Base-by-base conservation (phyloP, 1,140 invertebrate species). In the Bathynomus jamesi region DNA sequence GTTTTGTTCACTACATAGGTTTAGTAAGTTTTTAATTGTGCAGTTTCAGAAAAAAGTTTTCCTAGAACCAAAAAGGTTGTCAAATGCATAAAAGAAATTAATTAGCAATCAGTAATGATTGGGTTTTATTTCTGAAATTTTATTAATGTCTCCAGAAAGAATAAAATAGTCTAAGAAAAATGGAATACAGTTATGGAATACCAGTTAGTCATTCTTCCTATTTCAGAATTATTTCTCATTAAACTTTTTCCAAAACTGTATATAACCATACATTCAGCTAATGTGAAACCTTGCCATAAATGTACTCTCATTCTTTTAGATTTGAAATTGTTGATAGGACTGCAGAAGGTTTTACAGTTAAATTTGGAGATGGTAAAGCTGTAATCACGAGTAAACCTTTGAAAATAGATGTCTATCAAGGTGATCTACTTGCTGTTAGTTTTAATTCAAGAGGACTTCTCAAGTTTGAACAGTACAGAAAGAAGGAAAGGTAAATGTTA, bases 381-480 rank as follows among this genome's bases (percentile, higher is more conserved):
- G 83, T 91, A 5, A 80, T 98, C 0, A 85, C 85, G 46, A 84
- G 87, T 0, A 87, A 86, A 78, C 95, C 95, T 17, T 90, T 99
- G 77, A 89, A 89, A 81, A 80, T 97, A 17, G 93, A 97, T 82
- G 87, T 97, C 72, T 91, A 89, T 77, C 86, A 89, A 72, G 82
- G 85, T 67, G 87, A 91, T 64, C 85, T 89, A 25, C 84, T 94
- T 3, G 88, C 92, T 0, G 86, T 94, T 27, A 89, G 91, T 63
- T 84, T 93, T 3, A 99, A 99, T 85, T 89, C 92, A 24, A 88
- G 92, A 78, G 90, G 91, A 53, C 87, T 98, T 62, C 87, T 99
- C 80, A 89, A 92, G 78, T 94, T 98, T 82, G 97, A 99, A 81
- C 95, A 98, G 78, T 85, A 91, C 65, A 84, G 93, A 72, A 82